Base-by-base conservation (phyloP, 37 sponge, comb jelly and placozoan species). In the Crambe crambe region DNA sequence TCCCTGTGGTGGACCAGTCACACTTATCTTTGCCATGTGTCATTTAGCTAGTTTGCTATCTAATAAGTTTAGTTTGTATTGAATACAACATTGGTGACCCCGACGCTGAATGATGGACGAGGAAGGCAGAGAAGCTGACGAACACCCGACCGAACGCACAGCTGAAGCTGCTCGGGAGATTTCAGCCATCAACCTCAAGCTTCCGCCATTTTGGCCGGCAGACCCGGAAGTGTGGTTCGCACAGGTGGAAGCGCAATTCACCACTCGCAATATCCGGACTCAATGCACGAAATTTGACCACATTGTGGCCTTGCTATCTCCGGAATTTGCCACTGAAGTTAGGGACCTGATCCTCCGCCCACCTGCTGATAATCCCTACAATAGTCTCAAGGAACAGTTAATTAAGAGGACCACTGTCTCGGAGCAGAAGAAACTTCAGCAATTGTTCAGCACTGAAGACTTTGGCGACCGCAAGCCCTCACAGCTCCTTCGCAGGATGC, bases 171-270 rank as follows among this genome's bases (percentile, higher is more conserved):
- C 73, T 23, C 56, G 68, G 36, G 39, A 81, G 42, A 22, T 81
- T 59, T 27, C 76, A 32, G 76, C 87, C 43, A 71, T 80, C 60
- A 47, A 51, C 47, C 8, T 87, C 44, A 87, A 87, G 37, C 78
- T 88, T 0, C 89, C 83, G 9, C 89, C 83, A 37, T 88, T 90
- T 74, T 86, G 91, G 91, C 91, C 91, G 2, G 44, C 78, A 23
- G 83, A 82, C 41, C 87, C 79, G 22, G 60, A 63, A 8, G 75
- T 86, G 15, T 86, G 91, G 91, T 86, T 73, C n/a, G 83, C 79
- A 0, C 87, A 91, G 42, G 87, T 86, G 0, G 91, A 91, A 47
- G 91, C 91, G 35, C 78, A 82, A 54, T 91, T 91, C 42, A 42
- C 60, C 60, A 86, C 83, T 37, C 40, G 87, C 2, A 20, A 60